Conservation (phyloP, 2,113 vertebrate species). For the Bungarus multicinctus region DNA sequence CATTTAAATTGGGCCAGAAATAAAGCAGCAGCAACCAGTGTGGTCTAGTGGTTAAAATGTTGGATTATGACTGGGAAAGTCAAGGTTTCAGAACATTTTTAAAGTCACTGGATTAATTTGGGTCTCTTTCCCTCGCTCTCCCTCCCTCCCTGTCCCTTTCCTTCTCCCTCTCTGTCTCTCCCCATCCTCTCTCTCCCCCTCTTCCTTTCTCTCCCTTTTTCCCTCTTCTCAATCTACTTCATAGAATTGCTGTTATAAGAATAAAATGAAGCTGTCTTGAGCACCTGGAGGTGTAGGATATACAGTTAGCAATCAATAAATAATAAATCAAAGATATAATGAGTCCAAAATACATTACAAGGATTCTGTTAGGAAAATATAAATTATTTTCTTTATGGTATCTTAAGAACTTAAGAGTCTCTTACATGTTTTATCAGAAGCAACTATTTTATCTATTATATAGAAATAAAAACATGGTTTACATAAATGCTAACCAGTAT, state of each 20-base stretch:
- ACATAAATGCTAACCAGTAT: background rate
- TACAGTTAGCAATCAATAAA: background rate
- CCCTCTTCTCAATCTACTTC: background rate
- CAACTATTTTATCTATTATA: background rate
- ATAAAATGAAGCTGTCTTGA: background rate
- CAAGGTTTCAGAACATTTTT: background rate
- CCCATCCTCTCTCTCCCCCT: too few species aligned
- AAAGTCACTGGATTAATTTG: background rate
- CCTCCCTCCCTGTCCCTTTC: too few species aligned
- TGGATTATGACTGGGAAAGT: background rate
- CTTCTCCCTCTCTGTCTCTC: background rate
- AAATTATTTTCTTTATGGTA: background rate
- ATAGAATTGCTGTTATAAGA: background rate
- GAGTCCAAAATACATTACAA: background rate
- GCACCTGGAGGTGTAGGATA: background rate
- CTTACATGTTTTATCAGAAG: background rate
- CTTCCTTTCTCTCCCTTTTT: background rate
- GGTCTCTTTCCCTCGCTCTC: background rate
- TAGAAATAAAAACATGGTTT: background rate
- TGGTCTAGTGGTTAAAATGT: background rate
- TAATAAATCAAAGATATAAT: background rate
- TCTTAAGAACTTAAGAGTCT: background rate
- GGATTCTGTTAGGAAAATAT: background rate
- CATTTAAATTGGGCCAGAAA: background rate
- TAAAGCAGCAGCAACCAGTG: background rate